Evolutionary conservation across 2,113 vertebrate species (phyloP).

Genomic region (Zonotrichia leucophrys): DNA sequence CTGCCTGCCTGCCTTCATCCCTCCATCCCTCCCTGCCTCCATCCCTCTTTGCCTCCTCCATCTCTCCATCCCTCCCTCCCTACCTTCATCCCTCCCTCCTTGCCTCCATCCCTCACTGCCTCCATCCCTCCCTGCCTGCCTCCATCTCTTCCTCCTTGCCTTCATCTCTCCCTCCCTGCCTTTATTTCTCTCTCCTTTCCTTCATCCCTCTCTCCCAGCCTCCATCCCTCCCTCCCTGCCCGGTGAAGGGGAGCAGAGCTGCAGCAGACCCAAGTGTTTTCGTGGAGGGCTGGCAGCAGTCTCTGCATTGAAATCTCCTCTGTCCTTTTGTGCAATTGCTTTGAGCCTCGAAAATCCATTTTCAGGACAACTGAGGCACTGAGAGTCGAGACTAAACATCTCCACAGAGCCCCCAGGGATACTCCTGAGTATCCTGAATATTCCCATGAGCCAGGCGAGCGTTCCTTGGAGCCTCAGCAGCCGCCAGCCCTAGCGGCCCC

Average conservation of each 20-base stretch:
- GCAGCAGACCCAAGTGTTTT: not conserved
- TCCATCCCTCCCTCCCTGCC: not conserved
- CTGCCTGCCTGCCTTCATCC: not conserved
- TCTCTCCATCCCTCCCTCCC: rapidly evolving
- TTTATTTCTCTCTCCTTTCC: not conserved
- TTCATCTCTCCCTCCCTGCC: not conserved
- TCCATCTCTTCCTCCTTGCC: not conserved
- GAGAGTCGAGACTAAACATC: not conserved
- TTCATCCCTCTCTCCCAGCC: no score
- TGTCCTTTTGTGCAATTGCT: not conserved
- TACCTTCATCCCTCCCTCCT: not conserved
- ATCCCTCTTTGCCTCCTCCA: not conserved
- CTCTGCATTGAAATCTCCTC: not conserved
- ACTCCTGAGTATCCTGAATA: not conserved
- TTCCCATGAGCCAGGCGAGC: rapidly evolving
- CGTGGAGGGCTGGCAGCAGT: not conserved
- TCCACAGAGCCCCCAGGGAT: not conserved
- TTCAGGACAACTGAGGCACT: not conserved
- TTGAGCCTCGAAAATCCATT: not conserved
- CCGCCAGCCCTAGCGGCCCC: not conserved
- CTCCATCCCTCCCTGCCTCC: not conserved
- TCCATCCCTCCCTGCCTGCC: not conserved
- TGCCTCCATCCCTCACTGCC: not conserved
- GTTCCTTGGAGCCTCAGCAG: not conserved
- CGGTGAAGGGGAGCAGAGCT: not conserved